Percentiles rank a stretch among this genome's conserved stretches.
phyloP scores from a whole-genome alignment of 2,113 vertebrate genomes.

The Meriones unguiculatus region DNA sequence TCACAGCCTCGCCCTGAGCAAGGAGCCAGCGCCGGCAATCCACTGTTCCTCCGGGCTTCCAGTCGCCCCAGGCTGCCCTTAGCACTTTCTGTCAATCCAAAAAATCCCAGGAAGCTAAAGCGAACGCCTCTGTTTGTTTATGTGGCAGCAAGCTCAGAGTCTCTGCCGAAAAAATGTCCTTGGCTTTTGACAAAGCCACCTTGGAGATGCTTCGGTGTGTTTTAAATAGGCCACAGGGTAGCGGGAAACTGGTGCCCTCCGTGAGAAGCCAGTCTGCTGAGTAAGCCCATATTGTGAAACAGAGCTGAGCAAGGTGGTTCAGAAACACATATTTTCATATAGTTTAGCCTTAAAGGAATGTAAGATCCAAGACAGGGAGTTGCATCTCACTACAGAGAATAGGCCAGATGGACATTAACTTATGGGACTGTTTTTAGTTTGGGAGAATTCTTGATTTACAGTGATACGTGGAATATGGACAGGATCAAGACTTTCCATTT shows the following conservation, averaged over 20 bases:
- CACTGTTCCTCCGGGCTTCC: conserved; percentile 64
- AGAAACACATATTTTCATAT: conserved; percentile 76
- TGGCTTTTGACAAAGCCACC: conserved; percentile 85
- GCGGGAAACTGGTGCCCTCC: conserved; percentile 80
- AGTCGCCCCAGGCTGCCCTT: conserved; percentile 74
- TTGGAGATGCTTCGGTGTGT: conserved; percentile 85
- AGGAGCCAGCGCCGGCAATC: conserved; percentile 37
- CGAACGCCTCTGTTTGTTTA: conserved; percentile 87
- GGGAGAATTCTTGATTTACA: conserved; percentile 40
- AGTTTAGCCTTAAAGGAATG: conserved; percentile 82
- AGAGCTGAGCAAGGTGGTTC: conserved; percentile 61
- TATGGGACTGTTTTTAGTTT: conserved; percentile 20
- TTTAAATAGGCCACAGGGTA: conserved; percentile 85
- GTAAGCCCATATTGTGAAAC: conserved; percentile 77
- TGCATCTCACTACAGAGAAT: conserved; percentile 60
- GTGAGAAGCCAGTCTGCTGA: conserved; percentile 81
- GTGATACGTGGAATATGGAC: not conserved
- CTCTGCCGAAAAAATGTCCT: conserved; percentile 87
- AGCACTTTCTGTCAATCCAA: conserved; percentile 83
- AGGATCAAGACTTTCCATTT: not conserved
- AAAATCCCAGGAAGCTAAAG: conserved; percentile 82
- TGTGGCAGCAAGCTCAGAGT: conserved; percentile 86
- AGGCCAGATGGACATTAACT: conserved; percentile 47
- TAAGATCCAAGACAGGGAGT: conserved; percentile 76
- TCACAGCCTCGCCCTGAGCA: conserved; percentile 58